Conservation (phyloP, 2,113 vertebrate species). For the Colaptes auratus region DNA sequence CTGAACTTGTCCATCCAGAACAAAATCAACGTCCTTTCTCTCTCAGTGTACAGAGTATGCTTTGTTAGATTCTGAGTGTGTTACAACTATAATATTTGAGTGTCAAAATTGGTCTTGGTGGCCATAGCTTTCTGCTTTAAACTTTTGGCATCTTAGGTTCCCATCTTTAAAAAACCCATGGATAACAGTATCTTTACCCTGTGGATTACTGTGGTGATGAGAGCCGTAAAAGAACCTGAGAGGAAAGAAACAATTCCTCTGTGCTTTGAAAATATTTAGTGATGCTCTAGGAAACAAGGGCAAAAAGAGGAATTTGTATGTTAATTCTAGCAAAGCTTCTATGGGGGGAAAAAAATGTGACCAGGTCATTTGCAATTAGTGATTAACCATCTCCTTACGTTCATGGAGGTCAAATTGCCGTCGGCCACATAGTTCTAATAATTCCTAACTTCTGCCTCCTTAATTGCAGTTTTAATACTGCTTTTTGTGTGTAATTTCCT, state of each 20-base stretch:
- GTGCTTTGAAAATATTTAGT: not conserved
- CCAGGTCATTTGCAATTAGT: not conserved
- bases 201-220: not conserved
- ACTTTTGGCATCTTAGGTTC: not conserved
- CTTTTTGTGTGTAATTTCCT: not conserved
- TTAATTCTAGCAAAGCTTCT: slow-evolving; percentile 7
- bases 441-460: not conserved
- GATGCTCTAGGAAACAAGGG: not conserved
- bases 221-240: not conserved
- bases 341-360: not conserved
- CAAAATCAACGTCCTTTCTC: not conserved
- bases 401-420: accelerated
- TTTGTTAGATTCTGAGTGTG: not conserved
- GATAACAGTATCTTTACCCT: not conserved
- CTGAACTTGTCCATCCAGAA: not conserved
- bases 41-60: not conserved
- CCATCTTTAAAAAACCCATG: not conserved
- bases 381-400: too few species aligned
- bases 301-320: not conserved
- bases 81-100: not conserved
- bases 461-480: not conserved
- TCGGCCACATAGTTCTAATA: not conserved
- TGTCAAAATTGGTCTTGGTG: not conserved
- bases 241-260: not conserved
- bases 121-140: not conserved